Evolutionary conservation across 1,140 invertebrate species (phyloP), one percentile per base, ranked within the genome.

Genomic region (Drosophila insularis): DNA sequence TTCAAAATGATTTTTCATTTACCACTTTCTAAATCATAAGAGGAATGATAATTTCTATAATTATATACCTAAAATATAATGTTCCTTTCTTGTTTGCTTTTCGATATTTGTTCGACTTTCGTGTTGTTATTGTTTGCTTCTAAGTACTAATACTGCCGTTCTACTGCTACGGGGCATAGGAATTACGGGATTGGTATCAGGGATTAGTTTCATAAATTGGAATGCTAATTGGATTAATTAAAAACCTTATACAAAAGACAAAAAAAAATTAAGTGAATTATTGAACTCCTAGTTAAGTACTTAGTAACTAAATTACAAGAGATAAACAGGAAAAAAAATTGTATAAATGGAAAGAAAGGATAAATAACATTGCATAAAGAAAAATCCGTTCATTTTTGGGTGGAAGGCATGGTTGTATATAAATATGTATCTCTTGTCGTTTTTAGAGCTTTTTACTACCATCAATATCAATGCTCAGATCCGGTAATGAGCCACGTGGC

Each of bases 391-490:
- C 46, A 37, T 6, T 43, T 43, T 76, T 50, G 61, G 58, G n/a
- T 50, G 43, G 43, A 50, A 71, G 56, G 68, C 66, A 59, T 43
- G 19, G 19, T 14, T 13, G 21, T 6, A 8, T 13, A 4, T 46
- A 11, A 17, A 7, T 31, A 1, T n/a, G n/a, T 43, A 32, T 19
- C 31, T 50, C 7, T 19, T 21, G 11, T 10, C 11, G 53, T 55
- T 58, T 32, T 68, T 89, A 92, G 56, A 92, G 79, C 73, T 92
- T 92, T 75, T 92, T 92, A 62, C 80, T 90, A 39, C 80, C 80
- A 74, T 90, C 91, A 50, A 92, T 90, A 75, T 92, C 91, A 58
- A 92, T 90, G 55, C 78, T 93, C 80, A 74, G 93, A 93, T 89
- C 93, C 78, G 93, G 94, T 53, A 92, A 37, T 0, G 90, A 91